phyloP scores from a whole-genome alignment of 2,113 vertebrate species.

The Pachyramphus minor region DNA sequence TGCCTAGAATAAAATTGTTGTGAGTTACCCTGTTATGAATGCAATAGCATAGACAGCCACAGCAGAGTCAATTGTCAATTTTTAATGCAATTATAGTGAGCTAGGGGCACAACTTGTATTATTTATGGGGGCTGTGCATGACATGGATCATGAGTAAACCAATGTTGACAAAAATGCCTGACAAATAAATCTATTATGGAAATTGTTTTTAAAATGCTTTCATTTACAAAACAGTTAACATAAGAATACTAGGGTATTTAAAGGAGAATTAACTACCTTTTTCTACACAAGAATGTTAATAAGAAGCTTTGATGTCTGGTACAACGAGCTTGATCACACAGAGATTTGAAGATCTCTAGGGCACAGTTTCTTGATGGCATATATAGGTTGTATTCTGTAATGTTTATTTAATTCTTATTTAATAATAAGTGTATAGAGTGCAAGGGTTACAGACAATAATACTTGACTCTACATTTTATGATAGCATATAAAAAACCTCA shows the following conservation, averaged over 20 bases:
- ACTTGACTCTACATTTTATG: neutral
- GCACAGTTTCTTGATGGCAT: neutral
- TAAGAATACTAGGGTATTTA: neutral
- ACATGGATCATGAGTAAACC: neutral
- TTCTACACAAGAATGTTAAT: neutral
- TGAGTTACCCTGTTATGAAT: neutral
- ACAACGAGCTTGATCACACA: neutral
- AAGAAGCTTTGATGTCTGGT: neutral
- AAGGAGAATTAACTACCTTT: neutral
- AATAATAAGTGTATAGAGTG: neutral
- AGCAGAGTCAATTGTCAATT: slow-evolving; percentile 1
- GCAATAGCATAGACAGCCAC: neutral
- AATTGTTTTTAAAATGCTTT: neutral
- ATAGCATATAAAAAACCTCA: neutral
- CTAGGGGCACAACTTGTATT: neutral
- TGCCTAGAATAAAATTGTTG: neutral
- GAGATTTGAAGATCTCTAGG: neutral
- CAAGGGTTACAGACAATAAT: neutral
- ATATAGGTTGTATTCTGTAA: neutral
- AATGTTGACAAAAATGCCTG: neutral
- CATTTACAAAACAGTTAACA: neutral
- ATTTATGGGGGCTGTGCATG: neutral
- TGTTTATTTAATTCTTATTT: neutral
- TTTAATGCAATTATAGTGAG: neutral
- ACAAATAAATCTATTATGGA: neutral